Evolutionary conservation across 1,140 invertebrate species (phyloP), one percentile per base, ranked within the genome.

Genomic region (Trichogramma pretiosum): DNA sequence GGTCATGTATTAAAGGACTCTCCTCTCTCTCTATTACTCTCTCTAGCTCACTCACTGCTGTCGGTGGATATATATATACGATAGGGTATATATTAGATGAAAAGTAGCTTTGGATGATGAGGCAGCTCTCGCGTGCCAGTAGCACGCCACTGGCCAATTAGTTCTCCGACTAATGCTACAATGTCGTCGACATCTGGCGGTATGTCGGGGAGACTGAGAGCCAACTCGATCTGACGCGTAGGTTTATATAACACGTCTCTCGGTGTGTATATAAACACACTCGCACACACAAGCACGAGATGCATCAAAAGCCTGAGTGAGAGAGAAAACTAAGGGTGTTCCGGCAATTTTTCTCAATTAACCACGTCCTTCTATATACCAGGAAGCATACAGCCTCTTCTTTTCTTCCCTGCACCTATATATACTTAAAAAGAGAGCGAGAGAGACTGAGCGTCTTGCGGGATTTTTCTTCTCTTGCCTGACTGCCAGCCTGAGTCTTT

Each of bases 121-220:
- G n/a, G n/a, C n/a, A 1, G 14, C 26, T 28, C n/a, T 13, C 34
- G 18, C 44, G 44, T 26, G 34, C 28, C 24, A 5, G 28, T n/a
- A n/a, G n/a, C n/a, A n/a, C n/a, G n/a, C n/a, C n/a, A n/a, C 2
- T 37, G 48, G 41, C 40, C 52, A 57, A 61, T 59, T 59, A 55
- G 42, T 56, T 48, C 46, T 44, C n/a, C 33, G 10, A 41, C 36
- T 43, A 52, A 38, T 47, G 28, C 45, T 42, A 28, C 36, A 38
- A 55, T 30, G 46, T 52, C 53, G 41, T 19, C 41, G 36, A 41
- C 49, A 52, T 46, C 53, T 52, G 53, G 18, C 24, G 5, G n/a
- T n/a, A n/a, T n/a, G n/a, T n/a, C n/a, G n/a, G n/a, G n/a, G n/a
- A n/a, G n/a, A n/a, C n/a, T n/a, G n/a, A n/a, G n/a, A n/a, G n/a